Conservation (phyloP, 2,113 vertebrate genomes). For the Triplophysa dalaica region DNA sequence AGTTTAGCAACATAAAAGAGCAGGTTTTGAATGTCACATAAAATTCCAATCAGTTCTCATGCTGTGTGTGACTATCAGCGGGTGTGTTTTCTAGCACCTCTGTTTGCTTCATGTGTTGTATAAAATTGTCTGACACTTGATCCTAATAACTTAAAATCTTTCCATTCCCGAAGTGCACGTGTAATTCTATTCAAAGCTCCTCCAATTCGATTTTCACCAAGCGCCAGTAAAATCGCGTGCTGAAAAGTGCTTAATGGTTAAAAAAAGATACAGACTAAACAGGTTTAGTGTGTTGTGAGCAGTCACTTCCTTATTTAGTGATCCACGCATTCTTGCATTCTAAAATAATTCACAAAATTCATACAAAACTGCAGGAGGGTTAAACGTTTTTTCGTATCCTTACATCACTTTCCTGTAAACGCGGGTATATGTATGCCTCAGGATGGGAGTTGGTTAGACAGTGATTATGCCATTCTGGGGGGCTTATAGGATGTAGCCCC, state of each 20-base stretch:
- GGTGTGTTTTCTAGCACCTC: background rate
- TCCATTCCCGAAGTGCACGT: background rate
- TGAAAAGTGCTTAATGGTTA: background rate
- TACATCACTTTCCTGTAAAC: conserved; percentile 1
- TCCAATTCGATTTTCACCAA: background rate
- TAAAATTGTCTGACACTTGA: conserved; percentile 9
- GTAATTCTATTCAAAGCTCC: background rate
- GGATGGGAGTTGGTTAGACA: conserved; percentile 13
- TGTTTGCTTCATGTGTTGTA: background rate
- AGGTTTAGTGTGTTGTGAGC: background rate
- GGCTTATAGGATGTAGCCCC: background rate
- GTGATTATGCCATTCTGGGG: background rate
- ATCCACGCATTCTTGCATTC: background rate
- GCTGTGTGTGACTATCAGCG: background rate
- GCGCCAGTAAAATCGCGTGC: background rate
- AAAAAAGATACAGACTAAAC: background rate
- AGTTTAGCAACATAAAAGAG: no score
- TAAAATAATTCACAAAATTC: background rate
- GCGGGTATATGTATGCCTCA: background rate
- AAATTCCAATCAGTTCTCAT: no score
- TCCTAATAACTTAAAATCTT: conserved; percentile 3
- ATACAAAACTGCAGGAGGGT: background rate
- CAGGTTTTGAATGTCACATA: no score
- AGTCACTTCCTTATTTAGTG: background rate
- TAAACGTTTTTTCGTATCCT: background rate